phyloP scores from a whole-genome alignment of 1,140 invertebrate genomes.

The Metopolophium dirhodum region DNA sequence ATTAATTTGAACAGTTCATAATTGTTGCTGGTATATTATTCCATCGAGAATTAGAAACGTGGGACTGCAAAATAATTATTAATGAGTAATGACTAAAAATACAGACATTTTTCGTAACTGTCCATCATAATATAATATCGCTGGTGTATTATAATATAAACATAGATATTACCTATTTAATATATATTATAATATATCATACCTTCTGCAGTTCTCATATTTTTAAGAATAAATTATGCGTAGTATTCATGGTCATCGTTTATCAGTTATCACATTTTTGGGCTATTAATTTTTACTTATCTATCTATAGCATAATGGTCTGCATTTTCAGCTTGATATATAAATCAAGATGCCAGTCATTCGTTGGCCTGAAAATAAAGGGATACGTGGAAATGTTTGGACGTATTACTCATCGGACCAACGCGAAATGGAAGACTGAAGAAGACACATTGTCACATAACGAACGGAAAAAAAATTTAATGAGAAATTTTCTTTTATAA shows the following conservation, averaged over 20 bases:
- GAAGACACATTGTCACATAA: background rate
- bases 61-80: background rate
- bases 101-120: background rate
- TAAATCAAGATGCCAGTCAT: background rate
- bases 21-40: background rate
- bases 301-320: background rate
- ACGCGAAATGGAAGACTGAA: background rate
- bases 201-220: background rate
- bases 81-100: background rate
- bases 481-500: conserved; percentile 11
- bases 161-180: background rate
- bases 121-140: background rate
- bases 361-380: background rate
- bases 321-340: background rate
- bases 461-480: background rate
- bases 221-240: background rate
- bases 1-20: background rate
- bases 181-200: background rate
- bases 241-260: background rate
- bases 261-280: background rate
- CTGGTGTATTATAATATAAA: background rate
- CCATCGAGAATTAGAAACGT: background rate
- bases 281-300: background rate
- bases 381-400: background rate
- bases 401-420: background rate